A percentile compares a stretch with the other conserved stretches of the same genome.
phyloP scores from a whole-genome alignment of 2,113 vertebrate species.

The Lagopus leucura region DNA sequence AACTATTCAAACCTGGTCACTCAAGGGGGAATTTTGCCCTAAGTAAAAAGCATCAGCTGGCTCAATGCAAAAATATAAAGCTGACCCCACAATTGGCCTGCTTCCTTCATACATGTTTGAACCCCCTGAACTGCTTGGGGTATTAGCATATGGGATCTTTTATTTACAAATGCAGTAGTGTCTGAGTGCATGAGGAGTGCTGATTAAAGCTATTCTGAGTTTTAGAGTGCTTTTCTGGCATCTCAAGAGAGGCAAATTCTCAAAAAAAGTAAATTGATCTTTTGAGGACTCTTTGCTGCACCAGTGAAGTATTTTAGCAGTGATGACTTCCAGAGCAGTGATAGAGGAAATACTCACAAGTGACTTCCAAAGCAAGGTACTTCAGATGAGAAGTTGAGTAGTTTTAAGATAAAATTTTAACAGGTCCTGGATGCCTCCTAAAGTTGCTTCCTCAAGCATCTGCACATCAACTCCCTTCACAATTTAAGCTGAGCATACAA shows the following conservation, averaged over 20 bases:
- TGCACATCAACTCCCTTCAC: not conserved
- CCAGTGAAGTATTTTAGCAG: not conserved
- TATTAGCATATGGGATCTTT: not conserved
- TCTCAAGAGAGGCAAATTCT: not conserved
- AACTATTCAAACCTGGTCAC: not conserved
- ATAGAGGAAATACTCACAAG: not conserved
- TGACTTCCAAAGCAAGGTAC: not conserved
- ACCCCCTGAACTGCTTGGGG: not conserved
- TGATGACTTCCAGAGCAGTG: not conserved
- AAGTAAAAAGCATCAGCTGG: not conserved
- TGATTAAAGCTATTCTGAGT: not conserved
- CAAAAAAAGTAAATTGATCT: not conserved
- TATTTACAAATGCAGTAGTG: not conserved
- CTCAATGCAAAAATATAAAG: not conserved
- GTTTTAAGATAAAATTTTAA: not conserved
- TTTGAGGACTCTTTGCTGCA: not conserved
- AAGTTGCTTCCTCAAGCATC: not conserved
- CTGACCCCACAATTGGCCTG: not conserved
- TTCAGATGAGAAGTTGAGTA: not conserved
- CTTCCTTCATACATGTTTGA: accelerated
- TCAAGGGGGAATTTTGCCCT: not conserved
- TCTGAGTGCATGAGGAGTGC: accelerated
- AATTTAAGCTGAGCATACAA: not conserved
- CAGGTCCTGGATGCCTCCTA: not conserved
- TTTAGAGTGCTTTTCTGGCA: not conserved